Percentiles rank a stretch among this genome's conserved stretches.
Conservation (phyloP, 1,140 invertebrate species). For the Drosophila ironensis region DNA sequence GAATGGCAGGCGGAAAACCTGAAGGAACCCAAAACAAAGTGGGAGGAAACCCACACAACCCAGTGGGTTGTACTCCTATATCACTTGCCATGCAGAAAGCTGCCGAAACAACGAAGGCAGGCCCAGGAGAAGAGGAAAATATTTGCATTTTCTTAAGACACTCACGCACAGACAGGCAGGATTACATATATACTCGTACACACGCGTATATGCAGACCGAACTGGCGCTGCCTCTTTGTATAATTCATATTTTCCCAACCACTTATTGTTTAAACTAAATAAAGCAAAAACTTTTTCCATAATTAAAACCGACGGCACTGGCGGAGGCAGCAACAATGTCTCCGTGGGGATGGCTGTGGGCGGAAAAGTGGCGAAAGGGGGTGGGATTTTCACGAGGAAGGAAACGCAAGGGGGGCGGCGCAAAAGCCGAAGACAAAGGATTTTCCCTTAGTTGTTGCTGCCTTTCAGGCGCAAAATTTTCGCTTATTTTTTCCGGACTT, state of each 20-base stretch:
- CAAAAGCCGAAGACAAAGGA: conserved; percentile 61
- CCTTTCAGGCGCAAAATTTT: conserved; percentile 42
- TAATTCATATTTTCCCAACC: conserved; percentile 76
- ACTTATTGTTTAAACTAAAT: conserved; percentile 77
- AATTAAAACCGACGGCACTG: conserved; percentile 65
- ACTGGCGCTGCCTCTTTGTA: conserved; percentile 53
- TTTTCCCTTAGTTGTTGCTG: conserved; percentile 33
- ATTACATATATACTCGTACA: background rate
- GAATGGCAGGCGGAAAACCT: conserved; percentile 6
- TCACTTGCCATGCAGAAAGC: conserved; percentile 39
- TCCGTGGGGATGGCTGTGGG: background rate
- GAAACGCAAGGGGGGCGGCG: conserved; percentile 23
- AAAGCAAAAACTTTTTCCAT: conserved; percentile 76
- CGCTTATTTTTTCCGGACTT: conserved; percentile 23
- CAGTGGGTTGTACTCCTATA: too few relatives aligned
- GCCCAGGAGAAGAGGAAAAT: conserved; percentile 38
- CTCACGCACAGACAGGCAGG: conserved; percentile 37
- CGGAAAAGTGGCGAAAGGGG: background rate
- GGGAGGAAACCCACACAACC: background rate
- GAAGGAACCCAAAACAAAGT: background rate
- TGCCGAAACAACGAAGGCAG: conserved; percentile 20
- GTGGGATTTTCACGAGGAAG: background rate
- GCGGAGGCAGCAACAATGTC: conserved; percentile 8
- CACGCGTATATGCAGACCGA: conserved; percentile 4
- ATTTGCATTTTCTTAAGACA: conserved; percentile 66